These are phyloP conservation scores for Paragorgia papillata DNA, from an alignment of 92 coral and sea anemone genomes.

Conservation along the genomic window DNA sequence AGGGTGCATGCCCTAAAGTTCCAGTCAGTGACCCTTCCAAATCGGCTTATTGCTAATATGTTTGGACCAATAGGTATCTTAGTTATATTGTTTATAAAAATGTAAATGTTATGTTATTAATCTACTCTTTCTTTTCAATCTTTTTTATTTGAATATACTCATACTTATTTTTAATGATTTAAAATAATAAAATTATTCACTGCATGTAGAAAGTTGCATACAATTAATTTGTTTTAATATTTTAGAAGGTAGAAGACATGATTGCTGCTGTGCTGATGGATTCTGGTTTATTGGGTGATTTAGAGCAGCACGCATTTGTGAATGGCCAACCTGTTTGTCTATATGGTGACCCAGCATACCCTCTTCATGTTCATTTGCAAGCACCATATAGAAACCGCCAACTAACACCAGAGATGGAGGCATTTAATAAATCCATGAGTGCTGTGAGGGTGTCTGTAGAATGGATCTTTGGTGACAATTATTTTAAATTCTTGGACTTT, in stretches of 20 bases:
- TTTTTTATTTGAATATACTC: no score
- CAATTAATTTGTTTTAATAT: no score
- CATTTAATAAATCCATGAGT: constrained; percentile 57
- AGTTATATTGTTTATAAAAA: neutral
- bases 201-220: constrained; percentile 1
- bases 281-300: constrained; percentile 46
- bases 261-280: constrained; percentile 37
- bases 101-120: neutral
- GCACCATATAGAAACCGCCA: constrained; percentile 46
- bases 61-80: constrained; percentile 33
- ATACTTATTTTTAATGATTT: no score
- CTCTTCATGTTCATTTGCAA: constrained; percentile 35
- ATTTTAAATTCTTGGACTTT: no score
- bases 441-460: constrained; percentile 48
- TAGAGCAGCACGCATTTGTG: constrained; percentile 42
- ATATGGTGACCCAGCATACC: constrained; percentile 52
- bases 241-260: constrained; percentile 42
- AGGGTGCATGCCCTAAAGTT: constrained; percentile 13
- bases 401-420: constrained; percentile 49
- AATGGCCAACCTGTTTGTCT: constrained; percentile 48
- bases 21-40: constrained; percentile 9
- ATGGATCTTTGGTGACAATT: constrained; percentile 55
- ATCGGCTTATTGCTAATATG: neutral
- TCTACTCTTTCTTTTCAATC: no score
- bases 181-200: constrained; percentile 13